These are phyloP conservation scores for Clinocottus analis DNA, from an alignment of 2,113 vertebrate species.

Conservation along the genomic window DNA sequence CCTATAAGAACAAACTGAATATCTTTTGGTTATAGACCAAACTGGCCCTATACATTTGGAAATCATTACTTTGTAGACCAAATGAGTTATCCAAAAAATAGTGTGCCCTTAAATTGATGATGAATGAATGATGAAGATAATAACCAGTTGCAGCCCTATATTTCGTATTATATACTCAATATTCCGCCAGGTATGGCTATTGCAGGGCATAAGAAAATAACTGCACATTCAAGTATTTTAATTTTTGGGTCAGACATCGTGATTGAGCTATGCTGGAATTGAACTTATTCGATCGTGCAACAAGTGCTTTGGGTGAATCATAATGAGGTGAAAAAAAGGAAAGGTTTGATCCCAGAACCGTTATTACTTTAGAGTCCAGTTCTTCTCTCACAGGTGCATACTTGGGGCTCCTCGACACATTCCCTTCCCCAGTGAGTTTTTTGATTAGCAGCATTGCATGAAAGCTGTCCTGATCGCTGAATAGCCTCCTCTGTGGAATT, in stretches of 20 bases:
- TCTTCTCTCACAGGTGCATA: conserved; percentile 31
- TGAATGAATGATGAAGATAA: too few relatives aligned
- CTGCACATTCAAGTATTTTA: neutral
- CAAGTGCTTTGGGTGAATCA: neutral
- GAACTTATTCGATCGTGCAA: neutral
- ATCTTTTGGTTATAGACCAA: neutral
- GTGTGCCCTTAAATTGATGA: neutral
- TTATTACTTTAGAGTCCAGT: conserved; percentile 21
- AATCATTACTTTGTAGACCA: neutral
- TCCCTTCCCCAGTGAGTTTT: conserved; percentile 75
- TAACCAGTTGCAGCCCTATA: accelerated
- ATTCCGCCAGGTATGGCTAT: neutral
- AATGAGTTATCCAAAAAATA: neutral
- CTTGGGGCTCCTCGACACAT: conserved; percentile 74
- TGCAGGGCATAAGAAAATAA: neutral
- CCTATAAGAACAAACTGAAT: neutral
- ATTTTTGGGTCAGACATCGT: neutral
- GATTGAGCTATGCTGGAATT: neutral
- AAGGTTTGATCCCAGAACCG: conserved; percentile 40
- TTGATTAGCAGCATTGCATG: conserved; percentile 77
- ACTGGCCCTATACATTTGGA: neutral
- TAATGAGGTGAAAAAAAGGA: neutral
- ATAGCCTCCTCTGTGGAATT: conserved; percentile 65
- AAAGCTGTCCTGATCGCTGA: conserved; percentile 53
- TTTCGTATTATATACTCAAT: neutral